Evolutionary conservation across 1,140 invertebrate genomes (phyloP).

Genomic region (Limonius californicus): DNA sequence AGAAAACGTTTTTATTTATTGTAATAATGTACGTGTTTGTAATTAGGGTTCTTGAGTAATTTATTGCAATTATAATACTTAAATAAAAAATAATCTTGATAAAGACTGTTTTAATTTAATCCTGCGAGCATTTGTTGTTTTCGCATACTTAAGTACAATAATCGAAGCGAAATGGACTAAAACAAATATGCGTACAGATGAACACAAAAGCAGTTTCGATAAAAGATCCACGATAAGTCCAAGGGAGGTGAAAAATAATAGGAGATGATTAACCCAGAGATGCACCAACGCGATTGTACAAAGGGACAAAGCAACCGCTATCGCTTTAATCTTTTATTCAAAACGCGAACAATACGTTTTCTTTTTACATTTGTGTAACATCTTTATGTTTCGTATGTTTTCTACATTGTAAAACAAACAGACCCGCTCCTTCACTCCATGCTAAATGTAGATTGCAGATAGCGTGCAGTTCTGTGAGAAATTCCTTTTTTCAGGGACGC

Average conservation of each 20-base stretch:
- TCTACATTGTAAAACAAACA: constrained; percentile 8
- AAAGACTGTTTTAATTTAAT: no score
- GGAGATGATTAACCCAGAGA: constrained; percentile 25
- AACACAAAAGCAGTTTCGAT: constrained; percentile 15
- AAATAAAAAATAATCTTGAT: no score
- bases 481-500: constrained; percentile 41
- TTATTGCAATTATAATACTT: no score
- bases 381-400: constrained; percentile 12
- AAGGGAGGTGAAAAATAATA: constrained; percentile 27
- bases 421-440: background rate
- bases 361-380: constrained; percentile 22
- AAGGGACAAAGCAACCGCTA: constrained; percentile 28
- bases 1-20: no score
- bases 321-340: constrained; percentile 28
- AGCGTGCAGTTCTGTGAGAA: background rate
- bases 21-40: no score
- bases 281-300: constrained; percentile 22
- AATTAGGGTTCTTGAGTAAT: no score
- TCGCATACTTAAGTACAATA: no score
- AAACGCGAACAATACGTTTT: constrained; percentile 19
- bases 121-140: no score
- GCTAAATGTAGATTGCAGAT: constrained; percentile 4
- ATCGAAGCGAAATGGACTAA: constrained; percentile 14
- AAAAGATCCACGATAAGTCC: constrained; percentile 19
- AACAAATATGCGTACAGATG: constrained; percentile 4